A percentile compares a stretch with the other conserved stretches of the same genome.
phyloP scores from a whole-genome alignment of 2,888 invertebrate genomes.

The Plagodis pulveraria region DNA sequence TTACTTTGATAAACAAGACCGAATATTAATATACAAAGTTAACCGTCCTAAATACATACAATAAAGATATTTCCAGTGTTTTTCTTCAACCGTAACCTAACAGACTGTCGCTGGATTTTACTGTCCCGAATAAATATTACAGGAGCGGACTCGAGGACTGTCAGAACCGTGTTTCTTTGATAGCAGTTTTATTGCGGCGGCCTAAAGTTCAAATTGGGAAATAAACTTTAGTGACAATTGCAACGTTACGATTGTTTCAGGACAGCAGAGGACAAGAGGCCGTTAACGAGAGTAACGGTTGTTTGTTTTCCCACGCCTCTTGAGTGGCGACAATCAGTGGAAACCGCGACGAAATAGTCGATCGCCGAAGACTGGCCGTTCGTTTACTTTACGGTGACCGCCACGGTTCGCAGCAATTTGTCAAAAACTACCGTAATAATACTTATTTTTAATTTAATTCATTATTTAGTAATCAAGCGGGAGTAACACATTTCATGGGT shows the following conservation, averaged over 20 bases:
- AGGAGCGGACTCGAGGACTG: constrained; percentile 29
- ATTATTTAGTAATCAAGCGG: too few relatives aligned
- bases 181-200: constrained; percentile 30
- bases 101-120: constrained; percentile 47
- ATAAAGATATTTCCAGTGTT: constrained; percentile 46
- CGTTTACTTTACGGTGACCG: constrained; percentile 47
- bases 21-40: constrained; percentile 22
- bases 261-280: constrained; percentile 59
- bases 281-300: constrained; percentile 67
- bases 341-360: constrained; percentile 54
- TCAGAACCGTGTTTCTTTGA: constrained; percentile 17
- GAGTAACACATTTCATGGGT: too few relatives aligned
- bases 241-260: constrained; percentile 49
- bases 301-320: constrained; percentile 78
- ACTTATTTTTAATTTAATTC: too few relatives aligned
- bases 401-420: constrained; percentile 3
- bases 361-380: constrained; percentile 49
- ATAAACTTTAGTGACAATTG: constrained; percentile 49
- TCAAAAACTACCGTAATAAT: neutral
- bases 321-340: constrained; percentile 55
- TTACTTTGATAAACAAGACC: constrained; percentile 14
- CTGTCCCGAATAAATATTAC: constrained; percentile 51
- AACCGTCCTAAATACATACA: constrained; percentile 50
- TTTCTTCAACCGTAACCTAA: constrained; percentile 46
- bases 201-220: constrained; percentile 43